phyloP scores from a whole-genome alignment of 1,140 invertebrate genomes.

The Psix sp. region DNA sequence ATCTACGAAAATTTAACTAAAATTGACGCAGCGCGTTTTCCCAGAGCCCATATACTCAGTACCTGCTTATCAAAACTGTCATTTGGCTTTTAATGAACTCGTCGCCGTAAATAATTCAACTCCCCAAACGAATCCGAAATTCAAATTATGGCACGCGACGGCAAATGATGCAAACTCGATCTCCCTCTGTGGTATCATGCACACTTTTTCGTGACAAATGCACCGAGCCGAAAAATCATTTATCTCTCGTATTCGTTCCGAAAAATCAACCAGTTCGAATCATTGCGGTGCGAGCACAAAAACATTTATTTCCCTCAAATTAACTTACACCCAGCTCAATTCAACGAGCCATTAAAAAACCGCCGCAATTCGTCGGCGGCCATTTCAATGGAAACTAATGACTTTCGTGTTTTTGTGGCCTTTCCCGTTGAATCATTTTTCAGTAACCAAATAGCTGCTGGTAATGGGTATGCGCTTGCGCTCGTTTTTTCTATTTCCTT shows the following conservation, averaged over 20 bases:
- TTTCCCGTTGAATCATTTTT: conserved; percentile 29
- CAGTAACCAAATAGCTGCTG: conserved; percentile 19
- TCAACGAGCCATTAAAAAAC: conserved; percentile 45
- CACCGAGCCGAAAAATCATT: conserved; percentile 43
- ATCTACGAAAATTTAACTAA: too few species aligned
- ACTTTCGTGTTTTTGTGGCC: conserved; percentile 16
- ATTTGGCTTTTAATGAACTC: too few species aligned
- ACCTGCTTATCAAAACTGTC: too few species aligned
- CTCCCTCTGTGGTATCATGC: background rate
- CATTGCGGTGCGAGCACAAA: conserved; percentile 21
- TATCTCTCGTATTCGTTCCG: conserved; percentile 27
- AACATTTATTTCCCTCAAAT: conserved; percentile 54
- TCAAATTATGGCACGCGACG: too few species aligned
- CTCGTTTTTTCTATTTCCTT: background rate
- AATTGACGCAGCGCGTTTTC: too few species aligned
- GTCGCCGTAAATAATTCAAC: too few species aligned
- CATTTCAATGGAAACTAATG: conserved; percentile 43
- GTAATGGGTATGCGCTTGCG: conserved; percentile 48
- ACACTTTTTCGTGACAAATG: conserved; percentile 19
- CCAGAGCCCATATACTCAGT: too few species aligned
- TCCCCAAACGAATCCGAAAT: too few species aligned
- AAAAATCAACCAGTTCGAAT: conserved; percentile 35
- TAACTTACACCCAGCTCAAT: conserved; percentile 39
- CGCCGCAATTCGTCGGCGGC: conserved; percentile 31
- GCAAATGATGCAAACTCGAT: conserved; percentile 5